Evolutionary conservation across 2,113 vertebrate genomes (phyloP), one percentile per base, ranked within the genome.

Genomic region (Apus apus): DNA sequence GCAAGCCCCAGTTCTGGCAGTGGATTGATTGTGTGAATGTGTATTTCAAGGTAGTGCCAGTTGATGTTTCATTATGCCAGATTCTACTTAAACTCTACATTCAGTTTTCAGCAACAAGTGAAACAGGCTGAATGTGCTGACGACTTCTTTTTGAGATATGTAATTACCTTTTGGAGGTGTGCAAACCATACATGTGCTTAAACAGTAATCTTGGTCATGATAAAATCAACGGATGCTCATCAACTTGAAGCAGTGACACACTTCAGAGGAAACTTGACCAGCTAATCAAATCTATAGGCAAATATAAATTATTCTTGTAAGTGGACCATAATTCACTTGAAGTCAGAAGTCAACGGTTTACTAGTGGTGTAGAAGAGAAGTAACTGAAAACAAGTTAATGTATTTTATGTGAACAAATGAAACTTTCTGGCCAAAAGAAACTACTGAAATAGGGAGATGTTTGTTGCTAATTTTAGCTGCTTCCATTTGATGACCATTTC

Each of bases 1-100:
- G 95, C 93, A 62, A 87, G 79, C 67, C 79, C 79, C 62, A n/a
- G 58, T 76, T 81, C 94, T 95, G 95, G 94, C 94, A 88, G 58
- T 1, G 53, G 48, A 53, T 60, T 67, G 57, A 53, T 60, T 67
- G 84, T 90, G 94, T 76, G 93, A 94, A 86, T 82, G 92, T 78
- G 83, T 95, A 34, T 92, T 95, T 93, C 92, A 81, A 75, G 61
- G 22, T 81, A 92, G 86, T 96, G 86, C 92, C 94, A 96, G 94
- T 20, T 93, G 88, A 94, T 62, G 83, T 95, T 95, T 85, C 66
- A 10, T 89, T 90, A 19, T 43, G 61, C 90, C 83, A 82, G 68
- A 38, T 81, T 72, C 93, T 93, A 4, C 75, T 90, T 92, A 87
- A 96, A 81, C 57, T 88, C 66, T 89, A 50, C 83, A 4, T 62